Evolutionary conservation across 1,140 invertebrate species (phyloP).

Genomic region (Venustaconcha ellipsiformis): DNA sequence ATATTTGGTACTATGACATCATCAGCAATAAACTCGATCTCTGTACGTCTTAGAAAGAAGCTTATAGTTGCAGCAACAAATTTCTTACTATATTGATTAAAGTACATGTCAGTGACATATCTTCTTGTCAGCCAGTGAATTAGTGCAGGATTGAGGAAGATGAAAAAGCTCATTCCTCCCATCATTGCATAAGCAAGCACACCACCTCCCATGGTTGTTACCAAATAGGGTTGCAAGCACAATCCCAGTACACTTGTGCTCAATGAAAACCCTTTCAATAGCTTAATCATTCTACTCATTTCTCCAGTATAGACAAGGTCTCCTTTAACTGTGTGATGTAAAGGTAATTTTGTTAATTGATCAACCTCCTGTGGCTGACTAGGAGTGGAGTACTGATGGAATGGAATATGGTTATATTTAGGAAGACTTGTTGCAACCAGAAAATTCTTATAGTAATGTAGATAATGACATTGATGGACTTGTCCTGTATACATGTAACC

Average conservation of each 20-base stretch:
- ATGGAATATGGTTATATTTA: too few relatives aligned
- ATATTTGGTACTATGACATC: conserved; percentile 85
- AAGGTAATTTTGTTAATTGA: conserved; percentile 15
- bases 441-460: too few relatives aligned
- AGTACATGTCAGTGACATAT: conserved; percentile 84
- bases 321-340: conserved; percentile 43
- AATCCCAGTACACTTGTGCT: conserved; percentile 79
- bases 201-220: conserved; percentile 65
- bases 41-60: conserved; percentile 47
- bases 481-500: too few relatives aligned
- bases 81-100: conserved; percentile 70
- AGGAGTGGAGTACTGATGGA: too few relatives aligned
- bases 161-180: conserved; percentile 81
- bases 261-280: conserved; percentile 85
- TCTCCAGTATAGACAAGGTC: conserved; percentile 75
- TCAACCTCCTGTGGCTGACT: neutral
- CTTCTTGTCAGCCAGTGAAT: conserved; percentile 86
- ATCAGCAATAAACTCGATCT: conserved; percentile 62
- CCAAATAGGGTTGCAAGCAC: conserved; percentile 79
- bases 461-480: too few relatives aligned
- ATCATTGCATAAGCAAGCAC: conserved; percentile 74
- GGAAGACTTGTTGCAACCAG: too few relatives aligned
- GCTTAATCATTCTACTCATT: conserved; percentile 77
- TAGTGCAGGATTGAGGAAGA: conserved; percentile 84
- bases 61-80: conserved; percentile 52